phyloP scores from a whole-genome alignment of 2,888 invertebrate species.

The Neuroscelio doddi region DNA sequence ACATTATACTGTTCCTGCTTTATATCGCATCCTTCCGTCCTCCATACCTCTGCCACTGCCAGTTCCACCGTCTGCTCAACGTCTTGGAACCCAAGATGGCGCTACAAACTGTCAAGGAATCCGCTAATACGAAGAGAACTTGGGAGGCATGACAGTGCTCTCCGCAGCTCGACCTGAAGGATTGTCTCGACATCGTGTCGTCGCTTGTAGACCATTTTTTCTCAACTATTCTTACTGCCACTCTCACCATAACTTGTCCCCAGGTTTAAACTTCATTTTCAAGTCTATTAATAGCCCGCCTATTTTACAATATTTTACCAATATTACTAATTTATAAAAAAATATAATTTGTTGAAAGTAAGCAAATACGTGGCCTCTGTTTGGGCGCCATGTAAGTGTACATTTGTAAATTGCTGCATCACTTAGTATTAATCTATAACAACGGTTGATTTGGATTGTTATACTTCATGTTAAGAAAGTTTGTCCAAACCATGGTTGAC shows the following conservation, averaged over 20 bases:
- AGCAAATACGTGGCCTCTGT: no score
- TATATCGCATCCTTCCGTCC: slow-evolving; percentile 45
- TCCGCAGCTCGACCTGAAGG: slow-evolving; percentile 4
- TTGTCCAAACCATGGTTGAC: no score
- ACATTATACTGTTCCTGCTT: slow-evolving; percentile 34
- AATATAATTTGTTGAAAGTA: no score
- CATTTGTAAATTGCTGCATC: no score
- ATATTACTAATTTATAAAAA: no score
- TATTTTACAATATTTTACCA: no score
- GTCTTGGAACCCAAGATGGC: slow-evolving; percentile 54
- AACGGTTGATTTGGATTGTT: no score
- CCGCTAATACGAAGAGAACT: slow-evolving; percentile 55
- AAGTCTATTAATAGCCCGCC: no score
- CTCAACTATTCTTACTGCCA: background rate
- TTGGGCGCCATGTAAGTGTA: no score
- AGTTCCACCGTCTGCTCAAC: slow-evolving; percentile 21
- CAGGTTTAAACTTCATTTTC: no score
- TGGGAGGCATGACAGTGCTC: slow-evolving; percentile 35
- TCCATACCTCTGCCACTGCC: background rate
- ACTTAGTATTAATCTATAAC: no score
- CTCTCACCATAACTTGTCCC: background rate
- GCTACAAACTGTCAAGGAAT: slow-evolving; percentile 62
- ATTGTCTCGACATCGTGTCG: background rate
- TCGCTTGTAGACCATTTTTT: slow-evolving; percentile 1
- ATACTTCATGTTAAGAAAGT: no score